A percentile compares a stretch with the other conserved stretches of the same genome.
These are phyloP conservation scores for Dicycla oo DNA, from an alignment of 2,888 invertebrate species.

Conservation along the genomic window DNA sequence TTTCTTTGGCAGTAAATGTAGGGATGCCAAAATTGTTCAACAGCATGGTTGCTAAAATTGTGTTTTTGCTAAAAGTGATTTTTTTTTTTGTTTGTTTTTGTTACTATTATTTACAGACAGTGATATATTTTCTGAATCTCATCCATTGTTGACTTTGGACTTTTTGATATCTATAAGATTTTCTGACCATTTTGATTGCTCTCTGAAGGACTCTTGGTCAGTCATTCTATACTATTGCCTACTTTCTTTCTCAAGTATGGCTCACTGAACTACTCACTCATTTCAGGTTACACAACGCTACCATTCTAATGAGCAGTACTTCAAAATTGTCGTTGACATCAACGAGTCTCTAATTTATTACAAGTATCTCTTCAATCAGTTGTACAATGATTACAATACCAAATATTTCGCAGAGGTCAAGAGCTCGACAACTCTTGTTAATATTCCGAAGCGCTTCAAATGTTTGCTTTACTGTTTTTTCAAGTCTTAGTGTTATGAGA, in stretches of 20 bases:
- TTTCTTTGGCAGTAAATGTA: neutral
- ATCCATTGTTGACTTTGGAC: neutral
- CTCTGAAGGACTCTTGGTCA: neutral
- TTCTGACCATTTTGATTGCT: neutral
- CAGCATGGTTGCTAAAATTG: neutral
- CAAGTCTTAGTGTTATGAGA: slow-evolving; percentile 49
- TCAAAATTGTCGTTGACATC: slow-evolving; percentile 50
- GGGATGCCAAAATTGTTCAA: neutral
- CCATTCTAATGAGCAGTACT: slow-evolving; percentile 41
- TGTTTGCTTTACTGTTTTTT: slow-evolving; percentile 57
- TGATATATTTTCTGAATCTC: neutral
- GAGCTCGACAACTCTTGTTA: slow-evolving; percentile 51
- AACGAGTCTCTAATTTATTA: slow-evolving; percentile 54
- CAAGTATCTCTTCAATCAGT: slow-evolving; percentile 59
- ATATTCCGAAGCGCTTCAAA: slow-evolving; percentile 42
- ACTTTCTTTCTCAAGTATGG: slow-evolving; percentile 17
- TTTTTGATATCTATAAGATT: too few relatives aligned
- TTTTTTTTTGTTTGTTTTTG: neutral
- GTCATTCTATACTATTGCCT: neutral
- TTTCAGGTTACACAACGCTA: slow-evolving; percentile 25
- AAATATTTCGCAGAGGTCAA: slow-evolving; percentile 67
- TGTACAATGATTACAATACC: slow-evolving; percentile 61
- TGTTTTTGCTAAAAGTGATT: too few relatives aligned
- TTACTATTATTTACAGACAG: neutral
- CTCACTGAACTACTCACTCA: slow-evolving; percentile 26